Conservation (phyloP, 2,888 invertebrate genomes). For the Scaptomyza parva region DNA sequence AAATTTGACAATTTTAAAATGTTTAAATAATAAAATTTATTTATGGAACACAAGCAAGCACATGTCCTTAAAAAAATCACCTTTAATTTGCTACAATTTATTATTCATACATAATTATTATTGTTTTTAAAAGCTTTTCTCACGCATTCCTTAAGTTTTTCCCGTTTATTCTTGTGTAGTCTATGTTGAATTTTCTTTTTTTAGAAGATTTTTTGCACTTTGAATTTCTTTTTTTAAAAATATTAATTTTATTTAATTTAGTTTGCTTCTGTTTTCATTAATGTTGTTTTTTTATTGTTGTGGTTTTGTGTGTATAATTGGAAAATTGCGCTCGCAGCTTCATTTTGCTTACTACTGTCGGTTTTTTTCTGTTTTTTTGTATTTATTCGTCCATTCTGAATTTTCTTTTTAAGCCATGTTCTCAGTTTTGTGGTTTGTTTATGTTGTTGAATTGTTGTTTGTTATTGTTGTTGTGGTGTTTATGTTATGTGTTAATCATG, state of each 20-base stretch:
- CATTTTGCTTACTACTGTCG: slow-evolving; percentile 71
- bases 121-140: slow-evolving; percentile 59
- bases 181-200: slow-evolving; percentile 28
- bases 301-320: slow-evolving; percentile 72
- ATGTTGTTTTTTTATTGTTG: slow-evolving; percentile 46
- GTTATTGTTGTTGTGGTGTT: slow-evolving; percentile 40
- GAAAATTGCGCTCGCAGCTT: slow-evolving; percentile 78
- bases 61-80: slow-evolving; percentile 74
- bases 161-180: slow-evolving; percentile 16
- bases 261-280: slow-evolving; percentile 46
- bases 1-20: slow-evolving; percentile 36
- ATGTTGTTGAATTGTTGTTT: slow-evolving; percentile 51
- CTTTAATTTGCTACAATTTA: slow-evolving; percentile 78
- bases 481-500: slow-evolving; percentile 59
- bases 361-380: slow-evolving; percentile 31
- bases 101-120: slow-evolving; percentile 65
- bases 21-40: slow-evolving; percentile 71
- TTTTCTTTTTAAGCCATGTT: slow-evolving; percentile 47
- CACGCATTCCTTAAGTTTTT: slow-evolving; percentile 44
- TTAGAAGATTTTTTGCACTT: slow-evolving; percentile 56
- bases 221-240: slow-evolving; percentile 48
- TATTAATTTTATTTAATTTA: slow-evolving; percentile 57
- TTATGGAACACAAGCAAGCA: slow-evolving; percentile 71
- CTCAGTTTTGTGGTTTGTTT: slow-evolving; percentile 46
- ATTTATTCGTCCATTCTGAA: slow-evolving; percentile 41